Conservation (phyloP, 2,113 vertebrate genomes). For the Anoplopoma fimbria region DNA sequence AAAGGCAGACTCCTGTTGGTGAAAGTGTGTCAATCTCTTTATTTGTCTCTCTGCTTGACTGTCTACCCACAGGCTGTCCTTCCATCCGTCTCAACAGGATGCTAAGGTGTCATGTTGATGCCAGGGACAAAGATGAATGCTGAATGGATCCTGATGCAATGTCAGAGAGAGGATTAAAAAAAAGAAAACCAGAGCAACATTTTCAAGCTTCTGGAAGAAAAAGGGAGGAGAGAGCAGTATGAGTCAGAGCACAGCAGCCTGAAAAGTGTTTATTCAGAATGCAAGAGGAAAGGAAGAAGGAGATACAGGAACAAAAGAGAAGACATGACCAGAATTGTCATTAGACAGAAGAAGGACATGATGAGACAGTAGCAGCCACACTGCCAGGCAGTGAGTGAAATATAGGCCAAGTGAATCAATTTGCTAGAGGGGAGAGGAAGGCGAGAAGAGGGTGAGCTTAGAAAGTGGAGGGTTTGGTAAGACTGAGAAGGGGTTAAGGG, state of each 20-base stretch:
- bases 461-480: slow-evolving; percentile 49
- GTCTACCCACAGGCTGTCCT: slow-evolving; percentile 35
- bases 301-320: slow-evolving; percentile 54
- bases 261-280: slow-evolving; percentile 54
- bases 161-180: slow-evolving; percentile 36
- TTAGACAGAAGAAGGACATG: slow-evolving; percentile 43
- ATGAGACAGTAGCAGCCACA: slow-evolving; percentile 44
- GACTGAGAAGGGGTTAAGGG: slow-evolving; percentile 38
- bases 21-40: slow-evolving; percentile 19
- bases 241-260: slow-evolving; percentile 72
- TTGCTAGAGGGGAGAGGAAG: slow-evolving; percentile 43
- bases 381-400: slow-evolving; percentile 41
- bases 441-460: slow-evolving; percentile 42
- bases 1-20: slow-evolving; percentile 27
- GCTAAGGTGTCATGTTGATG: slow-evolving; percentile 24
- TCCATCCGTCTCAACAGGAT: slow-evolving; percentile 47
- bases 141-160: slow-evolving; percentile 40
- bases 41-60: slow-evolving; percentile 41
- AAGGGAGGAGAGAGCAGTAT: slow-evolving; percentile 68
- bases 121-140: slow-evolving; percentile 30
- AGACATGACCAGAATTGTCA: slow-evolving; percentile 52
- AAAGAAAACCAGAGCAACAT: slow-evolving; percentile 36
- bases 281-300: slow-evolving; percentile 54
- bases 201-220: slow-evolving; percentile 69
- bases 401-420: slow-evolving; percentile 68